A percentile compares a stretch with the other conserved stretches of the same genome.
Evolutionary conservation across 2,797 vertebrate genomes (phyloP).

Genomic region (Falco berigora): DNA sequence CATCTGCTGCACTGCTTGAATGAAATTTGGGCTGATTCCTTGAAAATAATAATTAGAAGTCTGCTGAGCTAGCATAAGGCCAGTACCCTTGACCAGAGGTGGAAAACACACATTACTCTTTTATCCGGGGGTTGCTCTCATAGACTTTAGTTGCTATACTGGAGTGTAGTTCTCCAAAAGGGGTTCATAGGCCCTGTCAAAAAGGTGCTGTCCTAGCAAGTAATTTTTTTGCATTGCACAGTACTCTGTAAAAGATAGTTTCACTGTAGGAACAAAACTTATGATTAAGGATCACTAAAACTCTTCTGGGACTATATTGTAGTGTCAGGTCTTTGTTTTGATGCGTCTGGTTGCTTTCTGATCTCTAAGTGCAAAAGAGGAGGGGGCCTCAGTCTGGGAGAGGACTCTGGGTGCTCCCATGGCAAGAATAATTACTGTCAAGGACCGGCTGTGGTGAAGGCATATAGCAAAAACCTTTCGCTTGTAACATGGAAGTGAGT

Average conservation of each 20-base stretch:
- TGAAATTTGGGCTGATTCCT: not conserved
- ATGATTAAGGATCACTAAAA: not conserved
- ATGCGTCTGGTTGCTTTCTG: not conserved
- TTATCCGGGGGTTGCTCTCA: not conserved
- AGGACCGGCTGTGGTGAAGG: not conserved
- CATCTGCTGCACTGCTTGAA: not conserved
- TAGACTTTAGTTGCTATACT: not conserved
- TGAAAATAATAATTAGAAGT: not conserved
- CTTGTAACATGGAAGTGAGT: not conserved
- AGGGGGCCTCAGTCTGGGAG: not conserved
- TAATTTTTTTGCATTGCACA: not conserved
- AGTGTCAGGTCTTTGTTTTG: not conserved
- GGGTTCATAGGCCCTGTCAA: not conserved
- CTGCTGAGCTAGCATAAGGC: not conserved
- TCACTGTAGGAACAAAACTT: not conserved
- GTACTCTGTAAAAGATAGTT: not conserved
- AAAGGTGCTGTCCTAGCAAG: not conserved
- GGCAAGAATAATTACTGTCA: not conserved
- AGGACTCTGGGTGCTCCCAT: not conserved
- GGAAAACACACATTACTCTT: not conserved
- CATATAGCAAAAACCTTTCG: not conserved
- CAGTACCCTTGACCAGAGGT: not conserved
- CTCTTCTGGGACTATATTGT: not conserved
- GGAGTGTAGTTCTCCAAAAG: not conserved
- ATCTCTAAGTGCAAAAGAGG: not conserved